phyloP scores from a whole-genome alignment of 2,113 vertebrate species.

The Echinops telfairi region DNA sequence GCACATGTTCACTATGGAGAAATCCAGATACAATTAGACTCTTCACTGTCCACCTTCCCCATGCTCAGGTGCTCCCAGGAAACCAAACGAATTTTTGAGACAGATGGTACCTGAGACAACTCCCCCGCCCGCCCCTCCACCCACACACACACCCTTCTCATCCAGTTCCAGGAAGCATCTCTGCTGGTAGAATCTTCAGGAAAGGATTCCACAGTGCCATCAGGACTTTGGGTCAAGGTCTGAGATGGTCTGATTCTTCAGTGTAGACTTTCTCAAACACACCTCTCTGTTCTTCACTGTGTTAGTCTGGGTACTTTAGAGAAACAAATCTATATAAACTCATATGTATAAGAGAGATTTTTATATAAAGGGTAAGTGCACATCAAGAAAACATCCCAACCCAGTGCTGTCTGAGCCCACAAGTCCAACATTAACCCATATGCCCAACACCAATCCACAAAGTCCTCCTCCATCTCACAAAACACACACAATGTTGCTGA shows the following conservation, averaged over 20 bases:
- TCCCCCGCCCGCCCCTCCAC: too few species aligned
- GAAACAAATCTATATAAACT: too few species aligned
- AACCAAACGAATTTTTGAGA: background rate
- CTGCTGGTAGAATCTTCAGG: background rate
- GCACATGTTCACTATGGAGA: constrained; percentile 56
- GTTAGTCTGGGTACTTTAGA: too few species aligned
- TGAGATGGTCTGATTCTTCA: background rate
- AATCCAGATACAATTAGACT: constrained; percentile 57
- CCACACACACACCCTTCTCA: background rate
- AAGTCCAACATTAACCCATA: too few species aligned
- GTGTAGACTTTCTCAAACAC: background rate
- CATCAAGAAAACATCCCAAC: too few species aligned
- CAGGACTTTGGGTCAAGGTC: background rate
- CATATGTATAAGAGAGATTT: too few species aligned
- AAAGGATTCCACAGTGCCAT: background rate
- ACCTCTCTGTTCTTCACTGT: background rate
- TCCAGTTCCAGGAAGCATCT: background rate
- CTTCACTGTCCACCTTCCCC: constrained; percentile 1
- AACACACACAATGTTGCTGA: too few species aligned
- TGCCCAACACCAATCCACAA: too few species aligned
- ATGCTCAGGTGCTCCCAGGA: background rate
- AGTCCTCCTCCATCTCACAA: too few species aligned
- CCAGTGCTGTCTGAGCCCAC: too few species aligned
- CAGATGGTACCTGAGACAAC: background rate
- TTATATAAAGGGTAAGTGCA: too few species aligned